Percentiles rank a stretch among this genome's conserved stretches.
Evolutionary conservation across 2,888 invertebrate genomes (phyloP).

Genomic region (Mythimna lalbum): DNA sequence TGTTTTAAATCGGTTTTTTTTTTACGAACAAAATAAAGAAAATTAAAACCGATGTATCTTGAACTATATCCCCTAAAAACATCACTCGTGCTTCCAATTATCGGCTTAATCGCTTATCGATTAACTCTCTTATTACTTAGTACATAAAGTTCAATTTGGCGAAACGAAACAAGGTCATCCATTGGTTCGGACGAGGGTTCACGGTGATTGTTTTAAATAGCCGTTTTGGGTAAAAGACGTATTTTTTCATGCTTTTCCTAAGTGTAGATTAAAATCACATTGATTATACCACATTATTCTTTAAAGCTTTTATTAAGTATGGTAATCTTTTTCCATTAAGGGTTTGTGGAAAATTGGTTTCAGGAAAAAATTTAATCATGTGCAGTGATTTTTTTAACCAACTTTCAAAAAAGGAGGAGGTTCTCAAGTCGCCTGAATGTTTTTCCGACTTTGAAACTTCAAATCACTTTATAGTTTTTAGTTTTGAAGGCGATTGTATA

Average conservation of each 20-base stretch:
- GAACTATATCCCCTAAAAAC: constrained; percentile 34
- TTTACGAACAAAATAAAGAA: constrained; percentile 1
- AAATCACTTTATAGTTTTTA: no score
- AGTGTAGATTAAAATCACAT: constrained; percentile 57
- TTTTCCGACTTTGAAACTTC: no score
- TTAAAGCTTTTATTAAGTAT: constrained; percentile 19
- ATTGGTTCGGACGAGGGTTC: constrained; percentile 62
- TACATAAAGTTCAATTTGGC: constrained; percentile 38
- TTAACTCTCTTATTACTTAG: constrained; percentile 25
- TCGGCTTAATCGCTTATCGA: constrained; percentile 47
- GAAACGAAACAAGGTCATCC: constrained; percentile 39
- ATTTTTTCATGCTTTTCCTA: constrained; percentile 54
- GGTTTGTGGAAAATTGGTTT: neutral
- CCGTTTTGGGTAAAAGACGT: constrained; percentile 62
- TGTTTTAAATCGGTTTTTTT: neutral
- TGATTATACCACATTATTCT: constrained; percentile 51
- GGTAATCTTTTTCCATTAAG: constrained; percentile 17
- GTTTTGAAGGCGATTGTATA: no score
- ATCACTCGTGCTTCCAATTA: constrained; percentile 53
- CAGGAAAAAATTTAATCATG: neutral
- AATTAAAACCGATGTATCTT: constrained; percentile 33
- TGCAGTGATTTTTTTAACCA: neutral
- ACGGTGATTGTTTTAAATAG: constrained; percentile 69
- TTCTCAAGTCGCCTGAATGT: no score
- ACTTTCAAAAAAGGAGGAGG: no score